Evolutionary conservation across 64 coral and sea anemone genomes (phyloP), one percentile per base, ranked within the genome.

Genomic region (Pocillopora verrucosa): DNA sequence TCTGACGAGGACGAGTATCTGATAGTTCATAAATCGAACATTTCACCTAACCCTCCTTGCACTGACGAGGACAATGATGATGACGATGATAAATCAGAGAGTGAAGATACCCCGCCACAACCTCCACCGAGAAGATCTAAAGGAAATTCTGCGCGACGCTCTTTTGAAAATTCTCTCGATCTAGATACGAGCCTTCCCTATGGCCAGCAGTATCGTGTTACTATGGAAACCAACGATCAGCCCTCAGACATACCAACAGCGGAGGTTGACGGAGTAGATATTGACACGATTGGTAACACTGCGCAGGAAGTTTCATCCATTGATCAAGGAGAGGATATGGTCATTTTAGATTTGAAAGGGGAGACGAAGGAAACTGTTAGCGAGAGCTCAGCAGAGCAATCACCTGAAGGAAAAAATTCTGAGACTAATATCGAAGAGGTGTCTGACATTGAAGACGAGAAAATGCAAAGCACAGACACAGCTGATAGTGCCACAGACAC

Each of bases 301-400:
- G 84, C 90, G 24, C 91, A 96, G 38, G 82, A 86, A 36, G 91
- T 96, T 16, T 87, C 94, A 51, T 93, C 65, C 60, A 96, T 96
- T 70, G 94, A 96, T 72, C 94, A 96, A 74, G 94, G 94, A 59
- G 94, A 96, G 73, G 94, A 96, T 69, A 87, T 89, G 56, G 94
- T 96, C 75, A 96, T 96, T 90, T 76, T 96, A 60, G 91, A 96
- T 75, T 84, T 96, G 59, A 80, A 88, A 30, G 88, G 88, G 25
- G 83, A 93, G 24, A 20, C 76, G 17, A 81, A 58, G 20, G 80
- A 61, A 41, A 63, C 22, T 22, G 38, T 35, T 2, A 84, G 60
- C 24, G 72, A 58, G 83, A 37, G 59, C 58, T 68, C 35, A 51
- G 14, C 38, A 13, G 80, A 84, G 14, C 36, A 45, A 16, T 68